Evolutionary conservation across 2,888 invertebrate species (phyloP), one percentile per base, ranked within the genome.

Genomic region (Epinotia bilunana): DNA sequence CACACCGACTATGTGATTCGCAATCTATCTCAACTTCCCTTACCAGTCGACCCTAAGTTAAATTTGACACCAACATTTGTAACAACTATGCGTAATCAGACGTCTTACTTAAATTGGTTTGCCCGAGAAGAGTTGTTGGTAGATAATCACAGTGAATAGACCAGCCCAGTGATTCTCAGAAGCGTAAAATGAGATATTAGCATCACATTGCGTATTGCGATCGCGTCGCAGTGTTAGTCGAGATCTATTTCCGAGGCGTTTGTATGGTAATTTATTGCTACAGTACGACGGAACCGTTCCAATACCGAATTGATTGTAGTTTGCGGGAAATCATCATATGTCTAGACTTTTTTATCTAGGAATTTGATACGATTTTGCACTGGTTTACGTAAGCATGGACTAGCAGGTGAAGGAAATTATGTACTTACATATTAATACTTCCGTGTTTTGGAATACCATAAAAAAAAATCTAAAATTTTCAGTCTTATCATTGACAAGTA

Each of bases 171-270:
- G 64, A 28, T 81, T 80, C 78, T 67, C 63, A 77, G 79, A 80
- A 79, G 70, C 75, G 78, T 81, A 79, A 81, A 79, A 80, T 78
- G 80, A 78, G 79, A 80, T 77, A 83, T 86, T 87, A 81, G 83
- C 83, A 83, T 85, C 76, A 79, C 79, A 82, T 83, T 84, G 80
- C 79, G 77, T 73, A 79, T 78, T 77, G 78, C 77, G 71, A 63
- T 73, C 72, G 77, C 73, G 65, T 23, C 64, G 58, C 73, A 76
- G 78, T 75, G 68, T 78, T 73, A 58, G 69, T 43, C 46, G 60
- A 78, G 78, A 72, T 81, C 80, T 77, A 77, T 79, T 69, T 74
- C 72, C 65, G 73, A 64, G 63, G 33, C 73, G 81, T 85, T 84
- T 79, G 77, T 80, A 82, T 83, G 82, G 74, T 73, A 73, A 74